Conservation (phyloP, 1,140 invertebrate genomes). For the Macrotrachela quadricornifera region DNA sequence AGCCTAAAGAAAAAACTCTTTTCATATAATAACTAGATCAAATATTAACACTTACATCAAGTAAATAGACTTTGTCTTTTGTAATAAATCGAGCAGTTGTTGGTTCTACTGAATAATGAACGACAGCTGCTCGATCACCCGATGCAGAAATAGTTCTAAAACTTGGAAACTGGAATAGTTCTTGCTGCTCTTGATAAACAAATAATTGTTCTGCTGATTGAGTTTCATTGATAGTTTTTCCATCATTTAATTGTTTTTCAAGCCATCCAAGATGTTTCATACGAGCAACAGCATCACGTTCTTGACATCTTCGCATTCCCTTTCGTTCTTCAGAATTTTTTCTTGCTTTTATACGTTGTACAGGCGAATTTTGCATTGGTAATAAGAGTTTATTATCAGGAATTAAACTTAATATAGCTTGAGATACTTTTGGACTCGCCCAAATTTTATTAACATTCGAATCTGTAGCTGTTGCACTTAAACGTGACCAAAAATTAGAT, state of each 20-base stretch:
- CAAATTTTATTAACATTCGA: no score
- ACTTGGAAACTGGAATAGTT: slow-evolving; percentile 51
- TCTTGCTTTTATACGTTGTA: not conserved
- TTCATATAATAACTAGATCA: slow-evolving; percentile 82
- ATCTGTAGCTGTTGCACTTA: not conserved
- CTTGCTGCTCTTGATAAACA: not conserved
- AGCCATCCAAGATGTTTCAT: not conserved
- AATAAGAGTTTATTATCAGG: not conserved
- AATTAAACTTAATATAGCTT: not conserved
- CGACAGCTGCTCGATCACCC: slow-evolving; percentile 67
- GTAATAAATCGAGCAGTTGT: slow-evolving; percentile 40
- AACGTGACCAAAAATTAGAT: not conserved
- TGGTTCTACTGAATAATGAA: slow-evolving; percentile 47
- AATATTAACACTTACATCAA: slow-evolving; percentile 68
- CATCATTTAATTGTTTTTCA: no score
- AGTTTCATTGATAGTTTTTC: no score
- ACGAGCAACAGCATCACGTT: not conserved
- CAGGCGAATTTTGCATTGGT: not conserved
- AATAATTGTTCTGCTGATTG: no score
- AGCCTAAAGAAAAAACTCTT: slow-evolving; percentile 64
- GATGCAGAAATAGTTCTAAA: slow-evolving; percentile 66
- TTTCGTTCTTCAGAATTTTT: not conserved
- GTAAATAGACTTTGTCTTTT: slow-evolving; percentile 54
- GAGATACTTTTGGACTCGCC: not conserved
- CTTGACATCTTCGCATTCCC: not conserved